Percentiles rank a stretch among this genome's conserved stretches.
Evolutionary conservation across 2,888 invertebrate species (phyloP).

Genomic region (Odontocerum albicorne): DNA sequence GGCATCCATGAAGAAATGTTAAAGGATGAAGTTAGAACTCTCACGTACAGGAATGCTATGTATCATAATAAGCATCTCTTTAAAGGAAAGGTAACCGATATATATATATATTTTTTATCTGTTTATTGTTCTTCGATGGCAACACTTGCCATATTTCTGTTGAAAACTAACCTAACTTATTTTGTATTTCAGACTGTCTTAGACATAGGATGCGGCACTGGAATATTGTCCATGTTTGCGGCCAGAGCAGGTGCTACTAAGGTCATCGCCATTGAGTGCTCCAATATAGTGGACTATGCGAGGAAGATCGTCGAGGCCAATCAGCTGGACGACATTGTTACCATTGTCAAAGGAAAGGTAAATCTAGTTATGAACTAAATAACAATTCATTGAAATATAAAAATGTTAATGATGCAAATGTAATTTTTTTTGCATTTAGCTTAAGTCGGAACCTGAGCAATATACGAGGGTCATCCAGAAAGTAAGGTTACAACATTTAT

Average conservation of each 20-base stretch:
- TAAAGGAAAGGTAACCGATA: constrained; percentile 70
- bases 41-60: constrained; percentile 98
- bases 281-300: constrained; percentile 97
- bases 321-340: constrained; percentile 75
- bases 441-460: too few relatives aligned
- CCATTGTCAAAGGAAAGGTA: constrained; percentile 82
- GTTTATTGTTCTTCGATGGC: too few relatives aligned
- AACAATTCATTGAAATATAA: too few relatives aligned
- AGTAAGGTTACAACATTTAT: too few relatives aligned
- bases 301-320: constrained; percentile 91
- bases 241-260: constrained; percentile 96
- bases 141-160: too few relatives aligned
- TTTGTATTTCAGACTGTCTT: constrained; percentile 66
- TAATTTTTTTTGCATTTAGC: too few relatives aligned
- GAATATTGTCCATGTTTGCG: constrained; percentile 99
- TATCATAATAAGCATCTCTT: constrained; percentile 99
- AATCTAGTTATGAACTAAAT: too few relatives aligned
- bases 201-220: constrained; percentile 99
- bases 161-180: too few relatives aligned
- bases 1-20: constrained; percentile 99
- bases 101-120: too few relatives aligned
- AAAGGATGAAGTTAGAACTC: constrained; percentile 97
- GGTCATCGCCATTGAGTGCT: constrained; percentile 97
- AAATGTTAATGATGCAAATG: too few relatives aligned
- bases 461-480: too few relatives aligned